Percentiles rank a stretch among this genome's conserved stretches.
Evolutionary conservation across 1,140 invertebrate genomes (phyloP).

Genomic region (Aphidius gifuensis): DNA sequence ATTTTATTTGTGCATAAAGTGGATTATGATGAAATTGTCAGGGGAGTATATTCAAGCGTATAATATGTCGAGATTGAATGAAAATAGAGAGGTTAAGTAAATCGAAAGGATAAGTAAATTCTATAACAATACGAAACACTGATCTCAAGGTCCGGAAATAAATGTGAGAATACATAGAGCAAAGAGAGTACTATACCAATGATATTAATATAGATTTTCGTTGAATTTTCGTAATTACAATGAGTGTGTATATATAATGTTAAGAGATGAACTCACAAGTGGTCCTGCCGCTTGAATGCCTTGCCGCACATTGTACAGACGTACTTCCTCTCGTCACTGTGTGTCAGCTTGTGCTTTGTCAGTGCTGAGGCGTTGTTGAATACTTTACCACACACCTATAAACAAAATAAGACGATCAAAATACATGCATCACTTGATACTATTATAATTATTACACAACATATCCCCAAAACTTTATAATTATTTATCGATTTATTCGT

Average conservation of each 20-base stretch:
- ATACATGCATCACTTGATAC: neutral
- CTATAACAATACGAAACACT: conserved; percentile 3
- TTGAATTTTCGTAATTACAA: conserved; percentile 13
- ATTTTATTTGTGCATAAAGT: no score
- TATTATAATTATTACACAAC: no score
- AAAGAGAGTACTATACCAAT: neutral
- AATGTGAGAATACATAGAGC: neutral
- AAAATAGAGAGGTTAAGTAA: no score
- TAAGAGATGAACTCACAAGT: conserved; percentile 77
- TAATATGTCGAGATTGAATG: no score
- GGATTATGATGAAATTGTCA: no score
- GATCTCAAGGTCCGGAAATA: conserved; percentile 8
- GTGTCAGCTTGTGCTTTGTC: conserved; percentile 96
- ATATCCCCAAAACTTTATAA: no score
- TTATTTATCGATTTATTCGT: no score
- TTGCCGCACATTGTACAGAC: conserved; percentile 93
- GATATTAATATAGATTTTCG: conserved; percentile 1
- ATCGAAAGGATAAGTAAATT: conserved; percentile 1
- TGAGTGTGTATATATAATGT: neutral
- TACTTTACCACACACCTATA: conserved; percentile 88
- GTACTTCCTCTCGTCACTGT: conserved; percentile 96
- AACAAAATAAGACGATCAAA: conserved; percentile 40
- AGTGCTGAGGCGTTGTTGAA: conserved; percentile 96
- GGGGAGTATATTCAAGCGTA: no score
- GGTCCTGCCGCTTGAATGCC: conserved; percentile 97